phyloP scores from a whole-genome alignment of 2,888 invertebrate species.

The Diogma glabrata region DNA sequence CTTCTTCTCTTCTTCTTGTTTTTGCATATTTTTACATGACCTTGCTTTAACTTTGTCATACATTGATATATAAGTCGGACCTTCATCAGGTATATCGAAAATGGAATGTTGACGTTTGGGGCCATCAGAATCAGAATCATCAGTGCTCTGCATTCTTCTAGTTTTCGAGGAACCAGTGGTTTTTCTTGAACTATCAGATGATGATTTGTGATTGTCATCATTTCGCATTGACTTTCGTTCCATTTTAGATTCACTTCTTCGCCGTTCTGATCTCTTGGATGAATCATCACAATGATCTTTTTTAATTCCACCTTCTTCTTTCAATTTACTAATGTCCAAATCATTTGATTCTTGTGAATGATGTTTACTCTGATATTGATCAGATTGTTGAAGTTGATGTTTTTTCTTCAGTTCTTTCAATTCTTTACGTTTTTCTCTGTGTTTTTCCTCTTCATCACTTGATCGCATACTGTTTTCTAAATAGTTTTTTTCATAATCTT shows the following conservation, averaged over 20 bases:
- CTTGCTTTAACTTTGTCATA: constrained; percentile 94
- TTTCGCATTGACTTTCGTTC: too few relatives aligned
- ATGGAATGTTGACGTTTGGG: constrained; percentile 71
- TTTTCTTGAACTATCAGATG: background rate
- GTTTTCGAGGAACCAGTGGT: too few relatives aligned
- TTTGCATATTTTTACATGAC: constrained; percentile 88
- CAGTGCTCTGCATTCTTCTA: constrained; percentile 45
- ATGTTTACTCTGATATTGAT: constrained; percentile 14
- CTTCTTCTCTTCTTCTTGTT: constrained; percentile 82
- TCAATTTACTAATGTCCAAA: background rate
- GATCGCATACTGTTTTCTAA: constrained; percentile 2
- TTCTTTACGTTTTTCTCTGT: background rate
- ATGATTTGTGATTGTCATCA: constrained; percentile 4
- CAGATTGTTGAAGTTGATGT: constrained; percentile 6
- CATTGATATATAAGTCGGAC: constrained; percentile 89
- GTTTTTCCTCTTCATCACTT: constrained; percentile 4
- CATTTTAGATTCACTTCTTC: too few relatives aligned
- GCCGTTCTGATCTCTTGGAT: too few relatives aligned
- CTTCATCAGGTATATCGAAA: constrained; percentile 74
- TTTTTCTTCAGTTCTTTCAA: constrained; percentile 6
- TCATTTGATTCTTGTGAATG: constrained; percentile 14
- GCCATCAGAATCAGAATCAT: constrained; percentile 64
- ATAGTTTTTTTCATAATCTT: background rate
- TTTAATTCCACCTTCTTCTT: background rate
- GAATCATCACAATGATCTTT: too few relatives aligned